These are phyloP conservation scores for Phenganax stokvisi DNA, from an alignment of 92 coral and sea anemone species.

Conservation along the genomic window DNA sequence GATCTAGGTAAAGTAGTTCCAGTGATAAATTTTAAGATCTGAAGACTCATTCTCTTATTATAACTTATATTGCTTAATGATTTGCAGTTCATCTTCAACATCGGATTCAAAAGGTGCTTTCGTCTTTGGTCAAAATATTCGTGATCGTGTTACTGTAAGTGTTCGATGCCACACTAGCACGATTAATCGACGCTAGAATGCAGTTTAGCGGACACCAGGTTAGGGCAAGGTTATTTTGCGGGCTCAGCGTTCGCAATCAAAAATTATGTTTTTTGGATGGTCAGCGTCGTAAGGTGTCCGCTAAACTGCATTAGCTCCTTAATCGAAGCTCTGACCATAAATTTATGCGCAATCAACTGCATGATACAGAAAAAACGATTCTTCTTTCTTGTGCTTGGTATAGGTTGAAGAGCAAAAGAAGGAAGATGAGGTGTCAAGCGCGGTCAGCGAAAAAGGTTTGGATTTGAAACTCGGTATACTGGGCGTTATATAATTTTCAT, in stretches of 20 bases:
- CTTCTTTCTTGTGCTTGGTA: not conserved
- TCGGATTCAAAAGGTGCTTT: constrained; percentile 63
- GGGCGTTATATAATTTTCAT: too few relatives aligned
- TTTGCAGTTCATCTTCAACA: constrained; percentile 44
- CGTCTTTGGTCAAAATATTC: constrained; percentile 95
- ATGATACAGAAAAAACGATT: not conserved
- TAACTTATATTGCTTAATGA: not conserved
- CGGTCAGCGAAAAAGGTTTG: constrained; percentile 25
- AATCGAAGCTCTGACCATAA: too few relatives aligned
- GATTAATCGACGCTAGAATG: not conserved
- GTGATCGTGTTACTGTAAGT: constrained; percentile 82
- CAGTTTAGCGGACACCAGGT: too few relatives aligned
- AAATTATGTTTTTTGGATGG: too few relatives aligned
- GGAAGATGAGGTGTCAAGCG: not conserved
- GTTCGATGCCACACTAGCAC: not conserved
- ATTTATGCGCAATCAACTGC: not conserved
- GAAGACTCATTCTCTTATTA: not conserved
- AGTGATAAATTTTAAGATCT: not conserved
- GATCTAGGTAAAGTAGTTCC: constrained; percentile 54
- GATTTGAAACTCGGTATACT: not conserved
- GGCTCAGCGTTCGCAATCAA: too few relatives aligned
- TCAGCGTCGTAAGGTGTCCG: too few relatives aligned
- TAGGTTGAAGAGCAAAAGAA: constrained; percentile 28
- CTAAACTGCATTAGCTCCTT: too few relatives aligned
- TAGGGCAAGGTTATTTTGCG: too few relatives aligned